phyloP scores from a whole-genome alignment of 2,797 vertebrate genomes.

The Pseudomugil gertrudae region DNA sequence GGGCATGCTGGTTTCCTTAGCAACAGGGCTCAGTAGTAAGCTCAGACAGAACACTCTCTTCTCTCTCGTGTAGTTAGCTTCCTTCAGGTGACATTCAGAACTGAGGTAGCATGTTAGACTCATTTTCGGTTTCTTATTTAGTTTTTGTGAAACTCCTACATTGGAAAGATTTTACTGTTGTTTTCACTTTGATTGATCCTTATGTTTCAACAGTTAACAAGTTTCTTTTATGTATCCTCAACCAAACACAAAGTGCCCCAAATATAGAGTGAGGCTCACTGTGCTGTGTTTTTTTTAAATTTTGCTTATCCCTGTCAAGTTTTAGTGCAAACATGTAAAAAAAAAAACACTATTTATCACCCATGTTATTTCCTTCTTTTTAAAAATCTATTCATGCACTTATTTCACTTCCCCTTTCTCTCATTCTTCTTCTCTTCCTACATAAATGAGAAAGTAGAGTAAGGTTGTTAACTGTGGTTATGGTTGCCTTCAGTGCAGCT shows the following conservation, averaged over 20 bases:
- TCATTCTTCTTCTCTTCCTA: slow-evolving; percentile 63
- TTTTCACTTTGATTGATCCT: slow-evolving; percentile 15
- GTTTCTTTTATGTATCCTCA: slow-evolving; percentile 66
- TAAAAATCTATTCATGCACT: slow-evolving; percentile 7
- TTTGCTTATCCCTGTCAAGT: slow-evolving; percentile 31
- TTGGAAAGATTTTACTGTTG: neutral
- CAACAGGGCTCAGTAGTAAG: slow-evolving; percentile 94
- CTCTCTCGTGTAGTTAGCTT: slow-evolving; percentile 89
- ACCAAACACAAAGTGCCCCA: slow-evolving; percentile 80
- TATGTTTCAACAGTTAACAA: slow-evolving; percentile 8
- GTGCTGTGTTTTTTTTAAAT: slow-evolving; percentile 15
- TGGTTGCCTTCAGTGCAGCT: slow-evolving; percentile 93
- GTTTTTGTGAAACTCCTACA: slow-evolving; percentile 1
- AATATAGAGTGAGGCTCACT: slow-evolving; percentile 83
- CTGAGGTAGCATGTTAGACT: slow-evolving; percentile 54
- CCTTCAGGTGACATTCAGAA: slow-evolving; percentile 95
- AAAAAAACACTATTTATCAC: slow-evolving; percentile 6
- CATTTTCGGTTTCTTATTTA: slow-evolving; percentile 23
- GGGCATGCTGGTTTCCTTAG: slow-evolving; percentile 93
- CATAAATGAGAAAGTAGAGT: slow-evolving; percentile 86
- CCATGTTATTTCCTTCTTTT: slow-evolving; percentile 29
- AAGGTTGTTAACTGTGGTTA: slow-evolving; percentile 78
- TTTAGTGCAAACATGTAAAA: slow-evolving; percentile 36
- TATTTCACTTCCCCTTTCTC: slow-evolving; percentile 24
- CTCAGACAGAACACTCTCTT: slow-evolving; percentile 88